Percentiles rank a stretch among this genome's conserved stretches.
These are phyloP conservation scores for Drosophila diplacantha DNA, from an alignment of 2,888 invertebrate genomes.

Conservation along the genomic window DNA sequence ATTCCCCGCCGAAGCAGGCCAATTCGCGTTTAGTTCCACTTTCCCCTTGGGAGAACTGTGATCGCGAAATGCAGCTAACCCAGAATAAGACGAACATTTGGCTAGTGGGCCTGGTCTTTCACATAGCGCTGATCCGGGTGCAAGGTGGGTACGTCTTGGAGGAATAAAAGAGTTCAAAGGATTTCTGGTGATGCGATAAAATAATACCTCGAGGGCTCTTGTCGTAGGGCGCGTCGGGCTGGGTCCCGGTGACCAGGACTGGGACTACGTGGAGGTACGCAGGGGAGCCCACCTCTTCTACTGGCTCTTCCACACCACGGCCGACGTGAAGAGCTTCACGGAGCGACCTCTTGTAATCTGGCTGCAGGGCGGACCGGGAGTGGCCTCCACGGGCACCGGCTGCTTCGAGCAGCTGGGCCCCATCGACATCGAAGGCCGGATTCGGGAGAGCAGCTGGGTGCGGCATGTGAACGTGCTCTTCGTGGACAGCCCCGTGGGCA, in stretches of 20 bases:
- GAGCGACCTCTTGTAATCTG: slow-evolving; percentile 87
- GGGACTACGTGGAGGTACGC: slow-evolving; percentile 85
- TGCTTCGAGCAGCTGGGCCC: slow-evolving; percentile 91
- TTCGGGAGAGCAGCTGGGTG: slow-evolving; percentile 86
- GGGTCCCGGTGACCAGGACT: slow-evolving; percentile 83
- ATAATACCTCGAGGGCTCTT: not conserved
- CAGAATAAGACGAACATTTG: slow-evolving; percentile 3
- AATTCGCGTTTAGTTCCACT: slow-evolving; percentile 23
- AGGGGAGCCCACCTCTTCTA: slow-evolving; percentile 89
- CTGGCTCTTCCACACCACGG: slow-evolving; percentile 89
- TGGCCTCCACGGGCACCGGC: slow-evolving; percentile 87
- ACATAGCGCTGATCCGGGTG: slow-evolving; percentile 27
- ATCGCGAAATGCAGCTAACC: slow-evolving; percentile 46
- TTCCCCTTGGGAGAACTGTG: slow-evolving; percentile 10
- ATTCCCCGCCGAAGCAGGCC: slow-evolving; percentile 39
- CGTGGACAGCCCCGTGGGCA: slow-evolving; percentile 92
- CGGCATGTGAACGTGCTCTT: slow-evolving; percentile 87
- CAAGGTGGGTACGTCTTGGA: slow-evolving; percentile 38
- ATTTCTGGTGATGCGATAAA: not conserved
- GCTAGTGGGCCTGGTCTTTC: slow-evolving; percentile 25
- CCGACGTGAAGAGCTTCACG: slow-evolving; percentile 80
- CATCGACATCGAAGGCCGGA: slow-evolving; percentile 82
- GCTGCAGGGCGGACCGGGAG: slow-evolving; percentile 92
- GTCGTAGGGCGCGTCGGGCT: slow-evolving; percentile 73
- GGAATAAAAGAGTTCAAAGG: not conserved